These are phyloP conservation scores for Diachrysia chrysitis DNA, from an alignment of 2,888 invertebrate species.

Conservation along the genomic window DNA sequence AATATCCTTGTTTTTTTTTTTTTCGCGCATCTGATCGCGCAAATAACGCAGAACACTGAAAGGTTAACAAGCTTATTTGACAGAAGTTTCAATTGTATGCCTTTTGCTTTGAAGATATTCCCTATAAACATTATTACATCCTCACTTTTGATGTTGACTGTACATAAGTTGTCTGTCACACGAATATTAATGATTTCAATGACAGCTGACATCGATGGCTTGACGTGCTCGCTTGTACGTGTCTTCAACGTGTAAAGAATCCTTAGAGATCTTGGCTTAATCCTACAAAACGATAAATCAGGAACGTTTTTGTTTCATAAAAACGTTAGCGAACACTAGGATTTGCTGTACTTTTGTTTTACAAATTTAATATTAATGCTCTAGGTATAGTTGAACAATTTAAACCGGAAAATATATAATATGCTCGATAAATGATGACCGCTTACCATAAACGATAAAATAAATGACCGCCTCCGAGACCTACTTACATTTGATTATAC, in stretches of 20 bases:
- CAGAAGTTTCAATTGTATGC: background rate
- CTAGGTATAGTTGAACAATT: background rate
- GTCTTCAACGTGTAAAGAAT: background rate
- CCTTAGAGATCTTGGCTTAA: background rate
- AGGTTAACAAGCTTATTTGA: too few relatives aligned
- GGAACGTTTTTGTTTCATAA: background rate
- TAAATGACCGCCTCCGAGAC: too few relatives aligned
- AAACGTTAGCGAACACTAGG: background rate
- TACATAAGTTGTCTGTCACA: background rate
- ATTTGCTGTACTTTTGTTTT: background rate
- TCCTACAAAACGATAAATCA: background rate
- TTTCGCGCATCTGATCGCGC: too few relatives aligned
- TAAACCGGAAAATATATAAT: too few relatives aligned
- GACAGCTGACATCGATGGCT: background rate
- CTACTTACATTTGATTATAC: too few relatives aligned
- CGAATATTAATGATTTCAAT: background rate
- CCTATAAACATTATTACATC: background rate
- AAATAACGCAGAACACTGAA: too few relatives aligned
- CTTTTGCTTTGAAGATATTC: background rate
- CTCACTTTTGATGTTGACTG: background rate
- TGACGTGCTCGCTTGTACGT: background rate
- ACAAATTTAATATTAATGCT: background rate
- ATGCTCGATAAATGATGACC: too few relatives aligned
- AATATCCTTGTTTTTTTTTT: too few relatives aligned
- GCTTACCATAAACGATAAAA: too few relatives aligned